Conservation (phyloP, 1,140 invertebrate genomes). For the Zaprionus lachaisei region DNA sequence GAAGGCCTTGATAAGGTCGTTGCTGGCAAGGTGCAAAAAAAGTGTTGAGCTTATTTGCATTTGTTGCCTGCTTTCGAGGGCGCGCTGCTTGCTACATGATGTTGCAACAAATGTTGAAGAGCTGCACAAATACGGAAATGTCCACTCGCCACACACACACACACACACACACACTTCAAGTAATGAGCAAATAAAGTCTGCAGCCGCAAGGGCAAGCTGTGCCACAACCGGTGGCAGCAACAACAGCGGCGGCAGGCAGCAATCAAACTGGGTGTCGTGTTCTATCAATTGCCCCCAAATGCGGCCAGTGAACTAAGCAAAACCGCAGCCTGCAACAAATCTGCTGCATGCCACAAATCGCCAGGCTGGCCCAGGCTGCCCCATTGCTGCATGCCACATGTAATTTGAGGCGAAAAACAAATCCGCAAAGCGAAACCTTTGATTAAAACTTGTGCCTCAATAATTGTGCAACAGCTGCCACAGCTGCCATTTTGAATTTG, state of each 20-base stretch:
- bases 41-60: conserved; percentile 3
- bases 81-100: background rate
- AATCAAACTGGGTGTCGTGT: conserved; percentile 35
- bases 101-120: conserved; percentile 37
- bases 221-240: conserved; percentile 2
- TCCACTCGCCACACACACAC: conserved; percentile 21
- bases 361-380: background rate
- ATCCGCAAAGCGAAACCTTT: conserved; percentile 55
- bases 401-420: conserved; percentile 50
- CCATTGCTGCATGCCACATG: conserved; percentile 34
- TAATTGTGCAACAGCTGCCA: conserved; percentile 55
- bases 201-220: conserved; percentile 32
- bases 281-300: conserved; percentile 33
- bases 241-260: background rate
- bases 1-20: conserved; percentile 33
- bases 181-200: conserved; percentile 64
- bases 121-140: conserved; percentile 63
- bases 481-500: conserved; percentile 72
- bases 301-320: conserved; percentile 2
- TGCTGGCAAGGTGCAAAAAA: conserved; percentile 29
- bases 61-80: conserved; percentile 37
- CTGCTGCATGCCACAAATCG: conserved; percentile 54
- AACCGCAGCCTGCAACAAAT: conserved; percentile 22
- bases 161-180: conserved; percentile 33
- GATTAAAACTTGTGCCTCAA: conserved; percentile 55